Base-by-base conservation (phyloP, 2,113 vertebrate genomes). In the Rhynchomys soricoides region DNA sequence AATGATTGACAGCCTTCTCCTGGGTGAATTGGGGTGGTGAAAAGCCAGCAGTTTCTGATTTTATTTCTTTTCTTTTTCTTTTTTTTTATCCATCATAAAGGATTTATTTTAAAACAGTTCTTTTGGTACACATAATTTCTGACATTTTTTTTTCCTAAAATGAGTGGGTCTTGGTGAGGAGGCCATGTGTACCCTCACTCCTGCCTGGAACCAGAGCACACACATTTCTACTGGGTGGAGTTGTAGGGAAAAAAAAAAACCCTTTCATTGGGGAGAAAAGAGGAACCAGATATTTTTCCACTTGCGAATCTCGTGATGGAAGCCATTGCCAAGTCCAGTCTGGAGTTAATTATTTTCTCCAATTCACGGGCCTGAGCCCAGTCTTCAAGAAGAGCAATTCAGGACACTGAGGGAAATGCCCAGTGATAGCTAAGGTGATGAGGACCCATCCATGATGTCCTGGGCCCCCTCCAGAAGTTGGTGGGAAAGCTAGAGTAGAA, bases 91-190 rank as follows among this genome's bases (percentile, higher is more conserved):
- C n/a, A n/a, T n/a, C n/a, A n/a, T n/a, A n/a, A n/a, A n/a, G n/a
- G n/a, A n/a, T n/a, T n/a, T n/a, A n/a, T n/a, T n/a, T n/a, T n/a
- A n/a, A n/a, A n/a, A n/a, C n/a, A n/a, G n/a, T n/a, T n/a, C n/a
- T n/a, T n/a, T n/a, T n/a, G n/a, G n/a, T n/a, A n/a, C n/a, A n/a
- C n/a, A n/a, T n/a, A n/a, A n/a, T n/a, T n/a, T 29, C 29, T 71
- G n/a, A n/a, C n/a, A 0, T 52, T 45, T 93, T 52, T 45, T 93
- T 71, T n/a, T 40, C 4, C 9, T 40, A 94, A 37, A 15, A 9
- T 0, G 9, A 74, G 24, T 40, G 34, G 34, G 13, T 24, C 45
- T 89, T 1, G 3, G 1, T 1, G 24, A 11, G 21, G n/a, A 0
- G 0, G 0, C 3, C 0, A 2, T 16, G 29, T 50, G 12, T 3